phyloP scores from a whole-genome alignment of 2,888 invertebrate genomes.

The Netelia virgata region DNA sequence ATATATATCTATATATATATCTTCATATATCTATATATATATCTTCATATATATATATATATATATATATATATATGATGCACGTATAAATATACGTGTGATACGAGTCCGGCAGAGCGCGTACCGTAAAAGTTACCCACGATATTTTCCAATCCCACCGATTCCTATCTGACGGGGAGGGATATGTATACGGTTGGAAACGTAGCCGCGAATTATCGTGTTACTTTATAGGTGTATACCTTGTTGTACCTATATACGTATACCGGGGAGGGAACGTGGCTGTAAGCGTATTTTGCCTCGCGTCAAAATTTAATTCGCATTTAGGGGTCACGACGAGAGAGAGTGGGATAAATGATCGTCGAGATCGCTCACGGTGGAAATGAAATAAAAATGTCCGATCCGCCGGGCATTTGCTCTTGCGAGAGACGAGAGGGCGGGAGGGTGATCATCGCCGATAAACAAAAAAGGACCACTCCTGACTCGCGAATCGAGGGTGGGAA shows the following conservation, averaged over 20 bases:
- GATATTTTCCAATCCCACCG: slow-evolving; percentile 64
- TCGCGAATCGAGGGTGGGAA: slow-evolving; percentile 48
- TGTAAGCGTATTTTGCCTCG: slow-evolving; percentile 38
- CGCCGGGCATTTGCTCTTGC: slow-evolving; percentile 33
- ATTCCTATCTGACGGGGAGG: slow-evolving; percentile 61
- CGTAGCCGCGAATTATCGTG: slow-evolving; percentile 67
- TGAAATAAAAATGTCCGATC: slow-evolving; percentile 55
- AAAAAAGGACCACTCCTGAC: slow-evolving; percentile 32
- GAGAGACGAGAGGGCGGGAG: not conserved
- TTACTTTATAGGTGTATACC: slow-evolving; percentile 52
- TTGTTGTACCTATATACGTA: not conserved
- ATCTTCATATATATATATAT: too few relatives aligned
- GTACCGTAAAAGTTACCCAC: slow-evolving; percentile 41
- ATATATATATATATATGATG: too few relatives aligned
- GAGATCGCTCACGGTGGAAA: slow-evolving; percentile 49
- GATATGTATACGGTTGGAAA: slow-evolving; percentile 58
- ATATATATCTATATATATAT: not conserved
- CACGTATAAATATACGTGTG: not conserved
- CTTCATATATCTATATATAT: too few relatives aligned
- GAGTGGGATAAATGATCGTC: slow-evolving; percentile 50
- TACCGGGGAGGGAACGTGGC: not conserved
- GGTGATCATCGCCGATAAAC: slow-evolving; percentile 63
- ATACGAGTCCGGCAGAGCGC: slow-evolving; percentile 10
- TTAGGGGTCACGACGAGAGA: slow-evolving; percentile 34
- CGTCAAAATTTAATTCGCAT: slow-evolving; percentile 66